Percentiles rank a stretch among this genome's conserved stretches.
Evolutionary conservation across 2,888 invertebrate genomes (phyloP).

Genomic region (Pasiphila rectangulata): DNA sequence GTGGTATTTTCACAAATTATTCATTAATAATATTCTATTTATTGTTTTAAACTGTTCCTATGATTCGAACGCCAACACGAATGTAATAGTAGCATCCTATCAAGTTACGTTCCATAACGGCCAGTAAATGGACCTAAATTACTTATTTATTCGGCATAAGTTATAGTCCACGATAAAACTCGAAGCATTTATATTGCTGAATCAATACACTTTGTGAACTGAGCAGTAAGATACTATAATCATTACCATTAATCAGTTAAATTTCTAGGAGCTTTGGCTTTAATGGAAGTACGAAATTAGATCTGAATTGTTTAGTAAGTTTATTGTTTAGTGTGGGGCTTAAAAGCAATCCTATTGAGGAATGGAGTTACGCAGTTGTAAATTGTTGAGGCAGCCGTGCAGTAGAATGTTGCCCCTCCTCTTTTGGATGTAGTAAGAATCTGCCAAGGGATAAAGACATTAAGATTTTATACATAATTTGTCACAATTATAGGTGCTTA

Average conservation of each 20-base stretch:
- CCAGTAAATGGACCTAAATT: constrained; percentile 60
- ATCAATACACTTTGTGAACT: constrained; percentile 47
- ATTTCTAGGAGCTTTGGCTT: constrained; percentile 5
- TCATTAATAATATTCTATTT: not conserved
- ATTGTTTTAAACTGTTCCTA: not conserved
- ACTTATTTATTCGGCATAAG: constrained; percentile 62
- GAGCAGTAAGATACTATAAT: not conserved
- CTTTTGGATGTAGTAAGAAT: too few species aligned
- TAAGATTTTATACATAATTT: too few species aligned
- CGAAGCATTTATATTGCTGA: constrained; percentile 52
- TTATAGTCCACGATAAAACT: constrained; percentile 66
- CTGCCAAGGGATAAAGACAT: too few species aligned
- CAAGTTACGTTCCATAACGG: constrained; percentile 21
- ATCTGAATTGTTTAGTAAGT: not conserved
- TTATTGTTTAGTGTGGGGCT: not conserved
- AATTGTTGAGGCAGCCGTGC: too few species aligned
- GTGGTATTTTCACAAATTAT: too few species aligned
- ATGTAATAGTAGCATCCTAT: constrained; percentile 7
- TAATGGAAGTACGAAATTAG: constrained; percentile 2
- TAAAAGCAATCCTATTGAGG: not conserved
- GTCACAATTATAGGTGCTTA: too few species aligned
- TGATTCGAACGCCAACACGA: constrained; percentile 1
- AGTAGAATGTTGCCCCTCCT: too few species aligned
- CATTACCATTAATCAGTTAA: constrained; percentile 12
- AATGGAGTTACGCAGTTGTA: constrained; percentile 8